Base-by-base conservation (phyloP, 2,888 invertebrate species). In the Clivina fossor region DNA sequence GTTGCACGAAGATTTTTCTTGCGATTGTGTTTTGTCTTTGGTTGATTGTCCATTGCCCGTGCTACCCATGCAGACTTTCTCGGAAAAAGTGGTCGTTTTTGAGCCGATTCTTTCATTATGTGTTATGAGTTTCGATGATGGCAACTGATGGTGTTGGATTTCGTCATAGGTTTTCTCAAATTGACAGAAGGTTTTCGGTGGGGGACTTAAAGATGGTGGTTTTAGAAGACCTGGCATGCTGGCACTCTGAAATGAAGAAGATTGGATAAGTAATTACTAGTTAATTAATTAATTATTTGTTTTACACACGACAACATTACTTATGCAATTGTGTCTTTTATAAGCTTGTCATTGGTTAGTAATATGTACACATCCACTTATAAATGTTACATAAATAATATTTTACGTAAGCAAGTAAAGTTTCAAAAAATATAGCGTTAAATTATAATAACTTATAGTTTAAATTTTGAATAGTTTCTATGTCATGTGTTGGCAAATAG, bases 211-310 rank as follows among this genome's bases (percentile, higher is more conserved):
- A 2, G 65, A 65, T 26, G 86, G 85, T 11, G 85, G 85, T 64
- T 85, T 86, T 44, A 87, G 71, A 50, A 86, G 73, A 5, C 85
- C 85, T 56, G 84, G 83, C 67, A 83, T 80, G 63, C 83, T 84
- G 63, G 75, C 66, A 61, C 81, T 81, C 76, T 80, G 72, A 43
- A 75, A 76, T n/a, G n/a, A n/a, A n/a, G n/a, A n/a, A n/a, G n/a
- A n/a, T n/a, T n/a, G n/a, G n/a, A n/a, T n/a, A n/a, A n/a, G n/a
- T n/a, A n/a, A n/a, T n/a, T n/a, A n/a, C n/a, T n/a, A n/a, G n/a
- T n/a, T n/a, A n/a, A n/a, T n/a, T n/a, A n/a, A n/a, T n/a, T n/a
- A n/a, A n/a, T n/a, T n/a, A n/a, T n/a, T n/a, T n/a, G n/a, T n/a
- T n/a, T n/a, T n/a, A n/a, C n/a, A n/a, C n/a, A n/a, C n/a, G n/a